Conservation (phyloP, 2,888 invertebrate genomes). For the Tetranychus truncatus region DNA sequence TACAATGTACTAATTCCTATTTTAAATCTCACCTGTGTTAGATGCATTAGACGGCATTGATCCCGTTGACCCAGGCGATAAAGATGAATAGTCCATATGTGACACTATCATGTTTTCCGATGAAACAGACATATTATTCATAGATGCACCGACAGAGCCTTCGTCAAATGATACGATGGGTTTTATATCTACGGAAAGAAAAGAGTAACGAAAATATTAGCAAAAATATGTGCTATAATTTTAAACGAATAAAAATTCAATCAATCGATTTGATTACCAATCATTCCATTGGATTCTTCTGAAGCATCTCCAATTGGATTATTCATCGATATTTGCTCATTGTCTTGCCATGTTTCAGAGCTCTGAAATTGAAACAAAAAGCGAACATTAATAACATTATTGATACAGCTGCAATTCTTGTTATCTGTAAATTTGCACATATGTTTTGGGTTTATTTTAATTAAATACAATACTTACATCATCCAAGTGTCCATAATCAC, state of each 20-base stretch:
- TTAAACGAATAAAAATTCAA: background rate
- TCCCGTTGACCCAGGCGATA: background rate
- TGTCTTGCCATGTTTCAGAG: slow-evolving; percentile 5
- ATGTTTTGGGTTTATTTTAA: background rate
- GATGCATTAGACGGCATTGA: slow-evolving; percentile 8
- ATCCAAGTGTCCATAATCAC: background rate
- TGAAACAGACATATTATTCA: slow-evolving; percentile 5
- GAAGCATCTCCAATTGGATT: background rate
- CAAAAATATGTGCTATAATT: background rate
- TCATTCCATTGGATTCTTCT: slow-evolving; percentile 13
- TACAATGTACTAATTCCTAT: background rate
- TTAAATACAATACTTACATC: background rate
- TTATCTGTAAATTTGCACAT: background rate
- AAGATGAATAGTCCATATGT: background rate
- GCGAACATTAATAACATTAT: background rate
- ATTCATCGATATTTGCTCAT: background rate
- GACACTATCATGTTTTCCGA: background rate
- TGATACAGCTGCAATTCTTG: background rate
- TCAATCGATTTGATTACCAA: background rate
- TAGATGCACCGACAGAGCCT: slow-evolving; percentile 3
- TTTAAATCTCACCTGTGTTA: background rate
- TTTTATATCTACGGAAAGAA: slow-evolving; percentile 15
- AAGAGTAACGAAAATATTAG: background rate
- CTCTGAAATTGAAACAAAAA: background rate
- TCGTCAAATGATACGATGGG: slow-evolving; percentile 22